Conservation (phyloP, 2,113 vertebrate genomes). For the Hypocryptadius cinnamomeus region DNA sequence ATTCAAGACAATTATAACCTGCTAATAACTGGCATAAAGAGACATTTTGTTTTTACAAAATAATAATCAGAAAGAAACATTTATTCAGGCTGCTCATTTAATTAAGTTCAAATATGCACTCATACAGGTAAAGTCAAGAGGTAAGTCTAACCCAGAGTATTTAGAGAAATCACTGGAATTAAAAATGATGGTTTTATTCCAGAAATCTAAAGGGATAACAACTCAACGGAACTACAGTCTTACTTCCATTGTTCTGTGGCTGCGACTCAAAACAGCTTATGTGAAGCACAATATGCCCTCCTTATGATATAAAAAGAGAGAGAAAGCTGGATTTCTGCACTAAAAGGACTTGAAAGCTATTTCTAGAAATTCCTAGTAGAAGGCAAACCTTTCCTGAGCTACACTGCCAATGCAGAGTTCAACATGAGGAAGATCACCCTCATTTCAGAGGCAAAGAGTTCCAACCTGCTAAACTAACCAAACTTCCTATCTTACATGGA, state of each 20-base stretch:
- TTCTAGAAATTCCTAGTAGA: not conserved
- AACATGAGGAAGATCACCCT: not conserved
- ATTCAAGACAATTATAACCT: not conserved
- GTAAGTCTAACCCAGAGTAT: not conserved
- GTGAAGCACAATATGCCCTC: rapidly evolving
- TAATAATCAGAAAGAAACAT: not conserved
- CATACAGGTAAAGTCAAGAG: not conserved
- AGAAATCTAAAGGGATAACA: not conserved
- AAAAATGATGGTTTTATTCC: not conserved
- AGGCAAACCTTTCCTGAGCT: not conserved
- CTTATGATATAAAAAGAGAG: not conserved
- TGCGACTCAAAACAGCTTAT: not conserved
- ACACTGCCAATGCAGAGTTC: not conserved
- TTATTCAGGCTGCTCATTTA: not conserved
- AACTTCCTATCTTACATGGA: not conserved
- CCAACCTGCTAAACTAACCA: not conserved
- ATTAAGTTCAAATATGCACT: not conserved
- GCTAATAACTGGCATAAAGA: not conserved
- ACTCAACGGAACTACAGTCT: not conserved
- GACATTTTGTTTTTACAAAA: not conserved
- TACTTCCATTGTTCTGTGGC: not conserved
- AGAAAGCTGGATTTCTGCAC: not conserved
- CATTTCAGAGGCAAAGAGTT: not conserved
- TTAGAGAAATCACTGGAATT: not conserved
- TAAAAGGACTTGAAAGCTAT: not conserved